These are phyloP conservation scores for Drosophila equinoxialis DNA, from an alignment of 1,140 invertebrate species.

Conservation along the genomic window DNA sequence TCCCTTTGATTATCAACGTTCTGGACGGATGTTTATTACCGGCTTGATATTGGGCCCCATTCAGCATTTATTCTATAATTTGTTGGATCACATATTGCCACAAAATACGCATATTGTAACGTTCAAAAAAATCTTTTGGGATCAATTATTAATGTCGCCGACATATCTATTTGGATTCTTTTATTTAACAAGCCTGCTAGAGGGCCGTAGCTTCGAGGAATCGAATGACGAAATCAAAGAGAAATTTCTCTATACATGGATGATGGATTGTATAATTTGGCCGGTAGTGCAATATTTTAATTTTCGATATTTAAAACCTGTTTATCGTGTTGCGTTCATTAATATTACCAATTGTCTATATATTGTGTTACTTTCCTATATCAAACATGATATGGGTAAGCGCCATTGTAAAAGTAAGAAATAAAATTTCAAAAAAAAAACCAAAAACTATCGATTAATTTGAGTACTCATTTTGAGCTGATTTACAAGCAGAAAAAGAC, in stretches of 20 bases:
- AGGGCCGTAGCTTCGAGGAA: constrained; percentile 15
- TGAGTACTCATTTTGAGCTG: constrained; percentile 11
- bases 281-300: constrained; percentile 37
- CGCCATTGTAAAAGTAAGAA: background rate
- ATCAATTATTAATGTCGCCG: constrained; percentile 47
- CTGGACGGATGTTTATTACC: constrained; percentile 26
- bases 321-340: constrained; percentile 28
- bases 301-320: constrained; percentile 25
- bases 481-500: background rate
- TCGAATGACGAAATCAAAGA: constrained; percentile 18
- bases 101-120: background rate
- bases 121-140: constrained; percentile 23
- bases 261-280: constrained; percentile 30
- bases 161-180: constrained; percentile 34
- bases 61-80: constrained; percentile 36
- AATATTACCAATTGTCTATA: constrained; percentile 36
- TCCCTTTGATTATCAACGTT: constrained; percentile 21
- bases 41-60: constrained; percentile 34
- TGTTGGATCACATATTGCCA: constrained; percentile 4
- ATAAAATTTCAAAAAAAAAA: background rate
- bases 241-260: constrained; percentile 34
- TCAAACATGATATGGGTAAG: constrained; percentile 22
- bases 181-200: constrained; percentile 27
- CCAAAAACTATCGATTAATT: background rate
- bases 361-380: constrained; percentile 35